A percentile compares a stretch with the other conserved stretches of the same genome.
Evolutionary conservation across 2,797 vertebrate genomes (phyloP).

Genomic region (Argyrosomus regius): DNA sequence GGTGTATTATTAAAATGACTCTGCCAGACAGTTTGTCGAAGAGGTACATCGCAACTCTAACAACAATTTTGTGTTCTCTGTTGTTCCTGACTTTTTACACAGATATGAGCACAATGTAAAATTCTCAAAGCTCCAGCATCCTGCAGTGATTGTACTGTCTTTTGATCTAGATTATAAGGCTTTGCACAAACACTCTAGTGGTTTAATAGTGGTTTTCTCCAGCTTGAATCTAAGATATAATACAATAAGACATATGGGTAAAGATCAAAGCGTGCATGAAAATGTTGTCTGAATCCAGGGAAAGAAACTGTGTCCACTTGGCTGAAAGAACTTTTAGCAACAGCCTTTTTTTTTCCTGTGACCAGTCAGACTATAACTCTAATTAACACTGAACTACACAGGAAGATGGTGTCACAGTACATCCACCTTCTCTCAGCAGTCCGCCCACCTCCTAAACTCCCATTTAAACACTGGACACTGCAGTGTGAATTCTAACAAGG

Average conservation of each 20-base stretch:
- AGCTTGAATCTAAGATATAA: neutral
- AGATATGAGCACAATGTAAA: neutral
- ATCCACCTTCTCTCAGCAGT: slow-evolving; percentile 32
- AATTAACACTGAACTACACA: slow-evolving; percentile 47
- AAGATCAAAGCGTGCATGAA: neutral
- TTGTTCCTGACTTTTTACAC: neutral
- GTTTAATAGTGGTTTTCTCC: neutral
- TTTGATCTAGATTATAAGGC: neutral
- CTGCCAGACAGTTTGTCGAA: neutral
- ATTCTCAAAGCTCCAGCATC: neutral
- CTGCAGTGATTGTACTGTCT: neutral
- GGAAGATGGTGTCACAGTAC: slow-evolving; percentile 44
- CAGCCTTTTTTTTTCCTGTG: neutral
- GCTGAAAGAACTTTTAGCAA: neutral
- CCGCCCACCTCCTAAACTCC: slow-evolving; percentile 41
- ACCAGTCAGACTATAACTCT: slow-evolving; percentile 18
- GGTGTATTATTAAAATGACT: neutral
- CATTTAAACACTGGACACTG: slow-evolving; percentile 44
- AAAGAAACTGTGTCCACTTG: neutral
- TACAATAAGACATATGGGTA: neutral
- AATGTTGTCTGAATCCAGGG: neutral
- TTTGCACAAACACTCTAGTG: neutral
- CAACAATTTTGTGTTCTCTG: neutral
- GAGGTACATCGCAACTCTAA: neutral
- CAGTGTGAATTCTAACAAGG: slow-evolving; percentile 41